These are phyloP conservation scores for Fissipunctia ypsillon DNA, from an alignment of 2,888 invertebrate species.

Conservation along the genomic window DNA sequence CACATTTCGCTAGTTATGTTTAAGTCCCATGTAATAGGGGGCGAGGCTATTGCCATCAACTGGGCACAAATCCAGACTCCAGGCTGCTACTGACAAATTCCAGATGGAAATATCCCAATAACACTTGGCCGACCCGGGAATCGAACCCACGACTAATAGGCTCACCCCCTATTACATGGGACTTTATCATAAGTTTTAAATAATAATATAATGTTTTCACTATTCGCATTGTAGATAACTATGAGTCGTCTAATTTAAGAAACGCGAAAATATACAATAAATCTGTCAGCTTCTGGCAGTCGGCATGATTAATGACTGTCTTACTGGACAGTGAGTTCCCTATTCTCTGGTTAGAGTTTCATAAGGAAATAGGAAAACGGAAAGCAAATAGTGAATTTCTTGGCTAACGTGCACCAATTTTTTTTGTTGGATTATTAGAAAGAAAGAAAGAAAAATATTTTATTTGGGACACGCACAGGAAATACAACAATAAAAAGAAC, in stretches of 20 bases:
- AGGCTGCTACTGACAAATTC: background rate
- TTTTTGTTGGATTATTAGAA: too few relatives aligned
- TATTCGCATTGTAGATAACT: constrained; percentile 2
- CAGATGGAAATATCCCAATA: background rate
- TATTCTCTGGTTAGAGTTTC: constrained; percentile 3
- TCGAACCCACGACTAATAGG: background rate
- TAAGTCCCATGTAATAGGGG: background rate
- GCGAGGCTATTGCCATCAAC: background rate
- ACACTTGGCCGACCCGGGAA: background rate
- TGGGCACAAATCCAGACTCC: background rate
- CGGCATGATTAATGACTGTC: constrained; percentile 39
- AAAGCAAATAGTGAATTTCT: background rate
- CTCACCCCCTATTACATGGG: background rate
- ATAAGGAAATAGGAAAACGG: background rate
- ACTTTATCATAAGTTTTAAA: background rate
- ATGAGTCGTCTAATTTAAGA: constrained; percentile 39
- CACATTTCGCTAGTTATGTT: background rate
- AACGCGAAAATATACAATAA: constrained; percentile 43
- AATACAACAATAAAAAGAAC: too few relatives aligned
- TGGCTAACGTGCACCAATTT: background rate
- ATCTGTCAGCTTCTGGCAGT: constrained; percentile 44
- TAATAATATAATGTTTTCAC: background rate
- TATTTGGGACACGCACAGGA: too few relatives aligned
- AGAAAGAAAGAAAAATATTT: too few relatives aligned
- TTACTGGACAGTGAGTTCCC: constrained; percentile 27